Evolutionary conservation across 2,888 invertebrate genomes (phyloP).

Genomic region (Tholera decimalis): DNA sequence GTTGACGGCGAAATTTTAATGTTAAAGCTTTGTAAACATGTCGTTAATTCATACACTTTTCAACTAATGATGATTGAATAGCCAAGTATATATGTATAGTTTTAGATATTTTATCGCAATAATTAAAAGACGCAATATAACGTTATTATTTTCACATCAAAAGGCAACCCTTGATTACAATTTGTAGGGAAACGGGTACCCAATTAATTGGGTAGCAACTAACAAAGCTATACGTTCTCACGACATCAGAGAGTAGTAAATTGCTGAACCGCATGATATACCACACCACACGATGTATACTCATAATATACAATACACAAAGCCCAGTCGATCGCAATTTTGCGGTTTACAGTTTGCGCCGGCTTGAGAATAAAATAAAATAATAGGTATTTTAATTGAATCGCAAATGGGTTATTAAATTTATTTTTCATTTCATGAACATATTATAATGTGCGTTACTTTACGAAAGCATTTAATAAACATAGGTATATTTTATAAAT

Average conservation of each 20-base stretch:
- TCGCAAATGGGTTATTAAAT: neutral
- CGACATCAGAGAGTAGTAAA: constrained; percentile 43
- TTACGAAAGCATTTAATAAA: neutral
- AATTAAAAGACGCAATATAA: constrained; percentile 7
- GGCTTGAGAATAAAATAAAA: constrained; percentile 28
- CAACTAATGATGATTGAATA: constrained; percentile 7
- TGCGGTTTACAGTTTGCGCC: constrained; percentile 45
- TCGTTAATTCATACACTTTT: constrained; percentile 20
- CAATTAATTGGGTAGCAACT: constrained; percentile 35
- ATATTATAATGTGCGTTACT: neutral
- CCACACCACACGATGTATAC: constrained; percentile 46
- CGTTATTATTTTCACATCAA: constrained; percentile 46
- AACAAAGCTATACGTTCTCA: constrained; percentile 19
- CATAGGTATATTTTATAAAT: neutral
- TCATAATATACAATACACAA: constrained; percentile 21
- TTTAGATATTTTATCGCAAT: constrained; percentile 17
- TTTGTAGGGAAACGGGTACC: constrained; percentile 27
- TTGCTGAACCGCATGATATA: constrained; percentile 62
- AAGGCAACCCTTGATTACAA: constrained; percentile 42
- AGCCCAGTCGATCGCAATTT: constrained; percentile 35
- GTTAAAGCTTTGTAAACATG: constrained; percentile 40
- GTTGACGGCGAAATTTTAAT: constrained; percentile 32
- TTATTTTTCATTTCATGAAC: constrained; percentile 5
- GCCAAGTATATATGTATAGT: constrained; percentile 8
- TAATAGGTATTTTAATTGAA: constrained; percentile 16